Conservation (phyloP, 2,888 invertebrate genomes). For the Tipula unca region DNA sequence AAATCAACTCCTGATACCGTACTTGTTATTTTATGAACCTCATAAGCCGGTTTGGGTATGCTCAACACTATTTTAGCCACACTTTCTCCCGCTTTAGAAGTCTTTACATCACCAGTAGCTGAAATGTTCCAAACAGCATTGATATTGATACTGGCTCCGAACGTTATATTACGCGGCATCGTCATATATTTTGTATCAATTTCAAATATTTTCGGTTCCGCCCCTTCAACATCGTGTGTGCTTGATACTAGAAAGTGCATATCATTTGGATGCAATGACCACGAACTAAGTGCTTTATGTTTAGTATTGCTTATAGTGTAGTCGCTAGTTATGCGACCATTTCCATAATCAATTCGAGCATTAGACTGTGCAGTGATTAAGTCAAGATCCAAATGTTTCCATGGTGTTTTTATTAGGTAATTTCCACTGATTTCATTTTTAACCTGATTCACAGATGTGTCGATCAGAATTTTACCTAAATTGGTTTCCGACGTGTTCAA, state of each 20-base stretch:
- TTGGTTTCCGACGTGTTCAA: constrained; percentile 37
- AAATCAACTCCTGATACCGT: constrained; percentile 29
- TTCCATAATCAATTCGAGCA: not conserved
- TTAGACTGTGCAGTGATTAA: constrained; percentile 21
- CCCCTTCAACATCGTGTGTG: constrained; percentile 37
- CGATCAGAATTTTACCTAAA: constrained; percentile 34
- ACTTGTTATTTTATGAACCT: constrained; percentile 46
- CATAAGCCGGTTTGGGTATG: constrained; percentile 49
- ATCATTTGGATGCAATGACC: constrained; percentile 48
- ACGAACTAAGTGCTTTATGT: constrained; percentile 43
- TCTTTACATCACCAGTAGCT: constrained; percentile 26
- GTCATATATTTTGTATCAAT: constrained; percentile 47
- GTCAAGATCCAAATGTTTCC: constrained; percentile 38
- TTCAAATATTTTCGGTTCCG: constrained; percentile 41
- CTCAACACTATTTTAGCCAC: constrained; percentile 43
- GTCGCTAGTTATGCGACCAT: constrained; percentile 34
- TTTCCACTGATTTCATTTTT: constrained; percentile 28
- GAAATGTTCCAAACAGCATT: constrained; percentile 46
- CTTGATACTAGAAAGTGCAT: constrained; percentile 45
- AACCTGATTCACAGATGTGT: constrained; percentile 30
- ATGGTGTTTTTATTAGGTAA: constrained; percentile 36
- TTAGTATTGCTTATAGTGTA: constrained; percentile 42
- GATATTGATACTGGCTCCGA: constrained; percentile 49
- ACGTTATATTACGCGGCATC: constrained; percentile 44
- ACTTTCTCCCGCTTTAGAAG: constrained; percentile 34